Percentiles rank a stretch among this genome's conserved stretches.
These are phyloP conservation scores for Corbicula japonica DNA, from an alignment of 2,888 invertebrate genomes.

Conservation along the genomic window DNA sequence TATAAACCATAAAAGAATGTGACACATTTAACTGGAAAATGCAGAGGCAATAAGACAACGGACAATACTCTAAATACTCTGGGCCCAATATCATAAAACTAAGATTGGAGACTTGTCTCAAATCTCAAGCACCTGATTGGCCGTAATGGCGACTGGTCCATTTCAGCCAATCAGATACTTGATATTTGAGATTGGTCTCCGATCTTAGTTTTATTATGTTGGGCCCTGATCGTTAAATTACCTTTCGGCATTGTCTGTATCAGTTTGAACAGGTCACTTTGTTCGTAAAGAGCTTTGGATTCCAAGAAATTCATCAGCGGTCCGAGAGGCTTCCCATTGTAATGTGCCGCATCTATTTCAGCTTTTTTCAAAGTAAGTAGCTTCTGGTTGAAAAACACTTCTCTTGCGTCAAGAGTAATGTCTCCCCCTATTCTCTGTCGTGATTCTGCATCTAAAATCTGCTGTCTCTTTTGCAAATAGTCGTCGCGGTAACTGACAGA, in stretches of 20 bases:
- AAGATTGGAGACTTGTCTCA: too few relatives aligned
- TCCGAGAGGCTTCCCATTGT: conserved; percentile 60
- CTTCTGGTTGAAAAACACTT: conserved; percentile 66
- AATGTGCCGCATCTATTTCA: conserved; percentile 61
- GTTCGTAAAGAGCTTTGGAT: conserved; percentile 68
- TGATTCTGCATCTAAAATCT: conserved; percentile 63
- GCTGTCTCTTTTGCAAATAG: conserved; percentile 52
- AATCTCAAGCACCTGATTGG: too few relatives aligned
- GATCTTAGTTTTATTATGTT: too few relatives aligned
- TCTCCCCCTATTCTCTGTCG: conserved; percentile 66
- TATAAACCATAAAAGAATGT: too few relatives aligned
- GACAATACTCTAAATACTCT: too few relatives aligned
- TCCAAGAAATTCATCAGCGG: conserved; percentile 67
- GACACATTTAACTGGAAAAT: too few relatives aligned
- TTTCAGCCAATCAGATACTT: too few relatives aligned
- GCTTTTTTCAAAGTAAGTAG: conserved; percentile 67
- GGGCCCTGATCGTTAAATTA: too few relatives aligned
- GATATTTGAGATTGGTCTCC: too few relatives aligned
- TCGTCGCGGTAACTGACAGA: conserved; percentile 26
- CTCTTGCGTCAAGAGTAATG: conserved; percentile 64
- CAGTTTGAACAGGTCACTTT: conserved; percentile 74
- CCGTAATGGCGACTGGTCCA: too few relatives aligned
- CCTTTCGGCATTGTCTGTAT: conserved; percentile 80
- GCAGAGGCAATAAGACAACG: too few relatives aligned
- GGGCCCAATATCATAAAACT: too few relatives aligned